Evolutionary conservation across 1,140 invertebrate genomes (phyloP).

Genomic region (Coenobita brevimanus): DNA sequence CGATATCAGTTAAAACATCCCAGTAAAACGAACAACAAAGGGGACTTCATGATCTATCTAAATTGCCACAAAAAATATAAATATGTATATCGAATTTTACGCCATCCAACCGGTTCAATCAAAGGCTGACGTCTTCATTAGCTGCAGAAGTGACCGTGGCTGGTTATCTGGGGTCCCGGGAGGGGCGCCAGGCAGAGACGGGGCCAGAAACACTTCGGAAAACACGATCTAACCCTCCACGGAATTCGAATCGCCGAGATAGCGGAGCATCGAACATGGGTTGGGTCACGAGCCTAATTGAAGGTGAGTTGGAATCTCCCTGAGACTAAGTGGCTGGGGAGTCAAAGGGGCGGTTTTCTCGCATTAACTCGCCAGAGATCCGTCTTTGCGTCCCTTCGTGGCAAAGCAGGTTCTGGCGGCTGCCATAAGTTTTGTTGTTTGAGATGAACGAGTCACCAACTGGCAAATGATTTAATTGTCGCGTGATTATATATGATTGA

Average conservation of each 20-base stretch:
- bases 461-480: no score
- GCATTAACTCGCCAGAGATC: neutral
- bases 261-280: slow-evolving; percentile 43
- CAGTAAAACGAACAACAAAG: no score
- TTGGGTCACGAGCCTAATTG: slow-evolving; percentile 47
- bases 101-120: slow-evolving; percentile 12
- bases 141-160: neutral
- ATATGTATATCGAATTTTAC: neutral
- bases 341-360: neutral
- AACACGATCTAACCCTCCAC: slow-evolving; percentile 47
- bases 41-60: no score
- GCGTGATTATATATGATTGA: no score
- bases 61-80: neutral
- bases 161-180: no score
- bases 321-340: neutral
- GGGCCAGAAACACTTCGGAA: slow-evolving; percentile 49
- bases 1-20: no score
- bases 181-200: slow-evolving; percentile 28
- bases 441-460: no score
- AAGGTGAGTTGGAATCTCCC: neutral
- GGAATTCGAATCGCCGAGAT: slow-evolving; percentile 52
- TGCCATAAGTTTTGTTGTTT: no score
- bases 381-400: no score
- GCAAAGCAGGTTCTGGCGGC: no score
- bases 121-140: slow-evolving; percentile 11